A percentile compares a stretch with the other conserved stretches of the same genome.
These are phyloP conservation scores for Nemopilema nomurai DNA, from an alignment of 30 jellyfish, hydroid and myxozoan species.

Conservation along the genomic window DNA sequence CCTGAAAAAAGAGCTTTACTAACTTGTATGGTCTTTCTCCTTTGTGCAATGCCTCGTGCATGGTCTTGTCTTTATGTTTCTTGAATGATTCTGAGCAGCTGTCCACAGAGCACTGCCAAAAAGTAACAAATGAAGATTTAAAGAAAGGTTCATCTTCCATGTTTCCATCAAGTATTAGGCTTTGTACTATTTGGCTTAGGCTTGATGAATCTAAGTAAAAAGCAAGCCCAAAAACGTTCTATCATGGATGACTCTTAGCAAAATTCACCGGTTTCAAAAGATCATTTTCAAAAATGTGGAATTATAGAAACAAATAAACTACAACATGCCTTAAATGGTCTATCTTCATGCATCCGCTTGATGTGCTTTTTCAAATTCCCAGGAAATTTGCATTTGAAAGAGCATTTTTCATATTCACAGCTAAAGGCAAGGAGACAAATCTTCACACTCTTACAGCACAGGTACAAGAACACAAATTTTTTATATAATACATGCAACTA, in stretches of 20 bases:
- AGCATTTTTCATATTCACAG: conserved; percentile 36
- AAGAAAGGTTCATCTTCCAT: neutral
- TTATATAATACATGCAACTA: neutral
- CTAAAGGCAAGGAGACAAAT: conserved; percentile 3
- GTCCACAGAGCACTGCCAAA: conserved; percentile 1
- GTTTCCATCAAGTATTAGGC: neutral
- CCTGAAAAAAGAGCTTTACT: too few relatives aligned
- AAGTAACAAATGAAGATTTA: neutral
- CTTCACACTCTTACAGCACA: neutral
- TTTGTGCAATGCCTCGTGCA: conserved; percentile 47
- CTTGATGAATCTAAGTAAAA: too few relatives aligned
- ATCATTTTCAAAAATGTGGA: neutral
- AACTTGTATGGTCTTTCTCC: conserved; percentile 68
- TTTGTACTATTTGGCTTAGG: too few relatives aligned
- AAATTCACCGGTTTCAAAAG: too few relatives aligned
- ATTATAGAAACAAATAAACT: neutral
- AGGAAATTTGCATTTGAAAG: conserved; percentile 29
- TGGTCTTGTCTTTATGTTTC: conserved; percentile 29
- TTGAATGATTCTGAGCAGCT: conserved; percentile 34
- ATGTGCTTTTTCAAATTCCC: conserved; percentile 37
- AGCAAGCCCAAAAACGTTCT: too few relatives aligned
- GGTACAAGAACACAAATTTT: neutral
- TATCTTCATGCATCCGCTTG: conserved; percentile 40
- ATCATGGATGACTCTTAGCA: too few relatives aligned
- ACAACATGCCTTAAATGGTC: conserved; percentile 34